These are phyloP conservation scores for Cavia aperea DNA, from an alignment of 2,113 vertebrate genomes.

Conservation along the genomic window DNA sequence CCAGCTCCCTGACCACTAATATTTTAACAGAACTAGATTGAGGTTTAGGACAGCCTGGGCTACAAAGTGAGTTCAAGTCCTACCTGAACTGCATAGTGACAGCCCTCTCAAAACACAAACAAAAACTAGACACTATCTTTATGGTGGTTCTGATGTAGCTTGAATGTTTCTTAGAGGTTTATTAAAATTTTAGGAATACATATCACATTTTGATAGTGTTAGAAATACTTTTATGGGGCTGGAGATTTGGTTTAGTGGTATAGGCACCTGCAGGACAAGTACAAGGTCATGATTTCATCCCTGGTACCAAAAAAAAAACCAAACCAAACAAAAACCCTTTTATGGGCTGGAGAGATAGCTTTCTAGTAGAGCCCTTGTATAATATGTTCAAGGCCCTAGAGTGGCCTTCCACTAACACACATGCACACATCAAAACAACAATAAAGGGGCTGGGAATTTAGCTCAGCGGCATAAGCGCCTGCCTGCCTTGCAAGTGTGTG, in stretches of 20 bases:
- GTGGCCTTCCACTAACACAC: background rate
- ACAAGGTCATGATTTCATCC: too few species aligned
- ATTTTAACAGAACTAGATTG: background rate
- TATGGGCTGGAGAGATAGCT: background rate
- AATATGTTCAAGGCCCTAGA: background rate
- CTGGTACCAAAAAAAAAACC: too few species aligned
- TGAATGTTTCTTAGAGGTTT: background rate
- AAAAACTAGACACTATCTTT: background rate
- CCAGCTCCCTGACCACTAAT: background rate
- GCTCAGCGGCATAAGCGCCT: too few species aligned
- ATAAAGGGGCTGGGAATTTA: background rate
- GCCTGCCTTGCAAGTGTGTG: too few species aligned
- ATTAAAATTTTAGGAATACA: conserved; percentile 32
- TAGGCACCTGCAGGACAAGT: too few species aligned
- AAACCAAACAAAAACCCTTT: too few species aligned
- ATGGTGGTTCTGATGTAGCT: background rate
- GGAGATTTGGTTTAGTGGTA: too few species aligned
- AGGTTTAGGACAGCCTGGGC: background rate
- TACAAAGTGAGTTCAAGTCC: background rate
- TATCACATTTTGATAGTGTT: conserved; percentile 14
- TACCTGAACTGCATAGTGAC: background rate
- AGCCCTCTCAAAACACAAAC: background rate
- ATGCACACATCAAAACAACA: background rate
- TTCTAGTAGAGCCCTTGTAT: background rate
- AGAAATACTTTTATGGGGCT: background rate